Percentiles rank a stretch among this genome's conserved stretches.
Evolutionary conservation across 1,140 invertebrate genomes (phyloP).

Genomic region (Sitodiplosis mosellana): DNA sequence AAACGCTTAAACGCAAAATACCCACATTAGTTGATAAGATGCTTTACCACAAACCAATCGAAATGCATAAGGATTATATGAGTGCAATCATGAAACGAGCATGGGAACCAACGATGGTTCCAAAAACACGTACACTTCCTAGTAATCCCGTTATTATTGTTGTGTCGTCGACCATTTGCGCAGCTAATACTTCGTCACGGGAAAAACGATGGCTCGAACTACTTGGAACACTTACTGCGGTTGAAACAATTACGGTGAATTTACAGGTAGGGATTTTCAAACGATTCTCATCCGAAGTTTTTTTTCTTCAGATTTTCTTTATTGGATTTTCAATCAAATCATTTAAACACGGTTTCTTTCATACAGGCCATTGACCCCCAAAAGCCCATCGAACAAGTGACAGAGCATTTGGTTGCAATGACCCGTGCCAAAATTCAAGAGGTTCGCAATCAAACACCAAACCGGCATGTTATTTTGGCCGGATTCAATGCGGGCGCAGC

Average conservation of each 20-base stretch:
- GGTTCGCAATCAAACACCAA: constrained; percentile 41
- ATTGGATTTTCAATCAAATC: no score
- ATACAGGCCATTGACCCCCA: background rate
- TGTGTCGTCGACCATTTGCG: constrained; percentile 38
- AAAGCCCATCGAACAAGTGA: constrained; percentile 19
- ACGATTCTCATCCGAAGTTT: no score
- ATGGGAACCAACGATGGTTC: constrained; percentile 45
- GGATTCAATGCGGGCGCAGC: constrained; percentile 59
- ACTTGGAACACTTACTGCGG: constrained; percentile 45
- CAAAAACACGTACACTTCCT: constrained; percentile 37
- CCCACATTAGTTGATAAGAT: constrained; percentile 63
- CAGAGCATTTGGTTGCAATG: constrained; percentile 48
- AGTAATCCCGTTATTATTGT: constrained; percentile 56
- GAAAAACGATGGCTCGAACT: constrained; percentile 50
- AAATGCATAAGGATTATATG: constrained; percentile 28
- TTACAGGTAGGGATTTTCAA: constrained; percentile 5
- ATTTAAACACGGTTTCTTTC: no score
- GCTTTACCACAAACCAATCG: constrained; percentile 37
- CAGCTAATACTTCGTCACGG: constrained; percentile 30
- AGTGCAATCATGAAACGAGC: constrained; percentile 48
- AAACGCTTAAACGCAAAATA: constrained; percentile 55
- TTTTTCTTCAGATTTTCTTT: no score
- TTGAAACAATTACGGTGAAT: constrained; percentile 37
- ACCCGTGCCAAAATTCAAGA: constrained; percentile 51
- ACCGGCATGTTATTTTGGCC: constrained; percentile 53